Evolutionary conservation across 2,797 vertebrate species (phyloP).

Genomic region (Rhyacichthys aspro): DNA sequence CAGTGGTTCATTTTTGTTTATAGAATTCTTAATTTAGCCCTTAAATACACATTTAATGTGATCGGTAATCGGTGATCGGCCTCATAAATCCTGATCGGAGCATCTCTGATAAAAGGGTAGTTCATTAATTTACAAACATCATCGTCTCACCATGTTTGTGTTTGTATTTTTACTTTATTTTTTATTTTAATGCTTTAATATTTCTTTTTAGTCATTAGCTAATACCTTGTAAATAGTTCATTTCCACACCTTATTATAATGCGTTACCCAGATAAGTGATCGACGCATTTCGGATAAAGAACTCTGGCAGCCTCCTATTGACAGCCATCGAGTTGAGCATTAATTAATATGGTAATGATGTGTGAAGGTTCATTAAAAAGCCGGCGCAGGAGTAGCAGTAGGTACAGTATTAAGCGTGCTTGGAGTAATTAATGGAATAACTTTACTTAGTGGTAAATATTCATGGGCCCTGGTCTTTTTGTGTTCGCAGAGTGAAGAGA

Average conservation of each 20-base stretch:
- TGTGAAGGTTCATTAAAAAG: slow-evolving; percentile 79
- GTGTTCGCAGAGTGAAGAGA: slow-evolving; percentile 72
- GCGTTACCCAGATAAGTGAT: slow-evolving; percentile 38
- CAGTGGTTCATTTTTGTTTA: too few species aligned
- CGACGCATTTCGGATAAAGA: slow-evolving; percentile 51
- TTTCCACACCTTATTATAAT: background rate
- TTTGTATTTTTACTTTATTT: too few species aligned
- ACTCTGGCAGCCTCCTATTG: slow-evolving; percentile 71
- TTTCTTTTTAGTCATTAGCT: slow-evolving; percentile 40
- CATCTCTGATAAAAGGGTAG: too few species aligned
- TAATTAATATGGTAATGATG: slow-evolving; percentile 83
- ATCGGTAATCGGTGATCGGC: too few species aligned
- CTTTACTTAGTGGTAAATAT: slow-evolving; percentile 84
- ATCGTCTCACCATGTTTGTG: too few species aligned
- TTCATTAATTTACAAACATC: too few species aligned
- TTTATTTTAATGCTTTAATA: too few species aligned
- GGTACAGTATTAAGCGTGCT: slow-evolving; percentile 77
- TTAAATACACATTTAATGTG: too few species aligned
- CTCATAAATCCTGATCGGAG: too few species aligned
- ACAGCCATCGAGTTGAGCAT: slow-evolving; percentile 72
- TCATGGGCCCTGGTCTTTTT: slow-evolving; percentile 79
- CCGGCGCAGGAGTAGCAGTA: slow-evolving; percentile 75
- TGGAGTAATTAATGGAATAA: slow-evolving; percentile 84
- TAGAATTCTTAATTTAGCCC: too few species aligned
- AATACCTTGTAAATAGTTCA: slow-evolving; percentile 19